A percentile compares a stretch with the other conserved stretches of the same genome.
Conservation (phyloP, 2,113 vertebrate genomes). For the Campylomormyrus numenius region DNA sequence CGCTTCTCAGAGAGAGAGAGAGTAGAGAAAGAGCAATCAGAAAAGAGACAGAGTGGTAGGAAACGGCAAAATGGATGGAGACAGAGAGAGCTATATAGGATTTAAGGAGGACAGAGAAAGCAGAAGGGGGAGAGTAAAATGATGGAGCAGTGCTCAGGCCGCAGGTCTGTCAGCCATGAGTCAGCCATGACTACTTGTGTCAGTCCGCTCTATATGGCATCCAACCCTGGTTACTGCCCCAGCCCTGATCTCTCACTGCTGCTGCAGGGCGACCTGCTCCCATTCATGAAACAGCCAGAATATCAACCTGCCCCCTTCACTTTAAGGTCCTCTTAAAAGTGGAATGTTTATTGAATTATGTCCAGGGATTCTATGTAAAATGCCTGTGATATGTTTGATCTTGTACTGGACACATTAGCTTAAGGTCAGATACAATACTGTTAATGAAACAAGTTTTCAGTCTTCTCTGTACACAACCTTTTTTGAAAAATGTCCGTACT, state of each 20-base stretch:
- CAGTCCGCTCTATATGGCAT: neutral
- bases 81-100: neutral
- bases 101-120: neutral
- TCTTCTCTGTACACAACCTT: neutral
- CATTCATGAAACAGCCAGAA: conserved; percentile 2
- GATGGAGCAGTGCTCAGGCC: neutral
- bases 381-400: neutral
- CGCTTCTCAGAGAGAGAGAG: neutral
- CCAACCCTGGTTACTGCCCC: neutral
- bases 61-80: neutral
- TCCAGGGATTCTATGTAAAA: neutral
- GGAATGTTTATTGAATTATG: neutral
- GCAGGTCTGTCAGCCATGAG: neutral
- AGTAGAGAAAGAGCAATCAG: neutral
- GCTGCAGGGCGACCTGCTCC: neutral
- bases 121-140: neutral
- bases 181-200: neutral
- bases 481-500: neutral
- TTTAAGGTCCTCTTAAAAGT: neutral
- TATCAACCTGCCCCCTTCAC: neutral
- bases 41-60: neutral
- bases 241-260: neutral
- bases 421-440: neutral
- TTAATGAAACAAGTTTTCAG: neutral
- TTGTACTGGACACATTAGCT: neutral